phyloP scores from a whole-genome alignment of 2,888 invertebrate species.

The Drosophila antonietae region DNA sequence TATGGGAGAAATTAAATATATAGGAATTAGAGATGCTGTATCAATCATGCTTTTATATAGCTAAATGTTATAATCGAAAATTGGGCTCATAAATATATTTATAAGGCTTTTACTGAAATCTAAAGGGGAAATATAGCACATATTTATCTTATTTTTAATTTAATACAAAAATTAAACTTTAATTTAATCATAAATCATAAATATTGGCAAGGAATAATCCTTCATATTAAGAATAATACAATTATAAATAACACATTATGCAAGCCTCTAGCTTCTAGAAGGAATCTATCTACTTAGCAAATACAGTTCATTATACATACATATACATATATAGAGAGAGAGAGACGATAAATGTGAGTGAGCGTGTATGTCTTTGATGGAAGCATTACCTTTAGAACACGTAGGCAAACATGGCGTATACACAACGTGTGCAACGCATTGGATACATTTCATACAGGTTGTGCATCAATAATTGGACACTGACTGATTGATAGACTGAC shows the following conservation, averaged over 20 bases:
- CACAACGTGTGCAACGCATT: slow-evolving; percentile 29
- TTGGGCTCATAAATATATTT: too few relatives aligned
- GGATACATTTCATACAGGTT: slow-evolving; percentile 50
- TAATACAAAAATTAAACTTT: too few relatives aligned
- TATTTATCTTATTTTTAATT: too few relatives aligned
- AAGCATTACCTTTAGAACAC: slow-evolving; percentile 38
- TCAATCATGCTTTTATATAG: background rate
- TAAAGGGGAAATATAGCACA: too few relatives aligned
- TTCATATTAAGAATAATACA: too few relatives aligned
- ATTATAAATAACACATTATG: background rate
- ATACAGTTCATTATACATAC: slow-evolving; percentile 21
- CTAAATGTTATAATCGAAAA: background rate
- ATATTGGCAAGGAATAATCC: too few relatives aligned
- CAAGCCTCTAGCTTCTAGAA: background rate
- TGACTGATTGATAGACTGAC: slow-evolving; percentile 1
- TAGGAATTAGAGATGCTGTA: background rate
- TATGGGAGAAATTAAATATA: background rate
- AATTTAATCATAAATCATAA: too few relatives aligned
- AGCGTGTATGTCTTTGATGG: slow-evolving; percentile 1
- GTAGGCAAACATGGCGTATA: slow-evolving; percentile 49
- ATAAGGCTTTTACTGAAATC: too few relatives aligned
- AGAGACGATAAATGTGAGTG: background rate
- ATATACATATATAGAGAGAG: background rate
- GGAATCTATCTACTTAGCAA: slow-evolving; percentile 6
- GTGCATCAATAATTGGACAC: slow-evolving; percentile 45